Conservation (phyloP, 2,113 vertebrate species). For the Tragulus kanchil region DNA sequence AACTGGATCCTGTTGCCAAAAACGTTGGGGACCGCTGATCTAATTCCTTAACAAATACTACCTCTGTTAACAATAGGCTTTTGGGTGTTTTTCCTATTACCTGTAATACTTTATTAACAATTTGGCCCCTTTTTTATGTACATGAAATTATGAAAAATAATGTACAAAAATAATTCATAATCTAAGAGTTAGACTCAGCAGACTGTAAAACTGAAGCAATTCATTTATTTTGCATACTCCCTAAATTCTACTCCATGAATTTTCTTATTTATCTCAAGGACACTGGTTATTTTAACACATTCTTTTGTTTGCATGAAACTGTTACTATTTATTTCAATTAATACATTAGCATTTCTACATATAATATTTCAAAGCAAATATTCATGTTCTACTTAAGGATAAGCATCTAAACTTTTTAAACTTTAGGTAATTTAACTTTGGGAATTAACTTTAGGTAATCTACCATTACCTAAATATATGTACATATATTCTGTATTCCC, state of each 20-base stretch:
- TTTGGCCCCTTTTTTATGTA: too few relatives aligned
- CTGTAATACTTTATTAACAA: slow-evolving; percentile 17
- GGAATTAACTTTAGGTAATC: slow-evolving; percentile 51
- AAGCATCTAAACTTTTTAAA: slow-evolving; percentile 53
- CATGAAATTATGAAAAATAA: slow-evolving; percentile 38
- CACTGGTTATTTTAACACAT: slow-evolving; percentile 10
- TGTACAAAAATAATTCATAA: slow-evolving; percentile 45
- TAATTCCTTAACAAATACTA: not conserved
- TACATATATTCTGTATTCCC: slow-evolving; percentile 14
- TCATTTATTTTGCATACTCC: not conserved
- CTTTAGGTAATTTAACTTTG: slow-evolving; percentile 42
- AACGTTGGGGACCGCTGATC: not conserved
- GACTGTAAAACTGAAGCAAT: not conserved
- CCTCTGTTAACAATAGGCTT: not conserved
- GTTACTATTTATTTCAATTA: slow-evolving; percentile 33
- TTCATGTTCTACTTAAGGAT: slow-evolving; percentile 11
- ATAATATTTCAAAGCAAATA: slow-evolving; percentile 55
- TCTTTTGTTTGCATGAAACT: slow-evolving; percentile 53
- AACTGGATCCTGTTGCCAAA: not conserved
- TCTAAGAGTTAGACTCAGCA: not conserved
- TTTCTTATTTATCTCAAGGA: slow-evolving; percentile 54
- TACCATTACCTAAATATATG: slow-evolving; percentile 11
- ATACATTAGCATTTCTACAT: slow-evolving; percentile 5
- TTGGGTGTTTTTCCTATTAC: not conserved
- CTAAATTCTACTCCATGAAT: not conserved